Conservation (phyloP, 2,797 vertebrate species). For the Danio tinwini region DNA sequence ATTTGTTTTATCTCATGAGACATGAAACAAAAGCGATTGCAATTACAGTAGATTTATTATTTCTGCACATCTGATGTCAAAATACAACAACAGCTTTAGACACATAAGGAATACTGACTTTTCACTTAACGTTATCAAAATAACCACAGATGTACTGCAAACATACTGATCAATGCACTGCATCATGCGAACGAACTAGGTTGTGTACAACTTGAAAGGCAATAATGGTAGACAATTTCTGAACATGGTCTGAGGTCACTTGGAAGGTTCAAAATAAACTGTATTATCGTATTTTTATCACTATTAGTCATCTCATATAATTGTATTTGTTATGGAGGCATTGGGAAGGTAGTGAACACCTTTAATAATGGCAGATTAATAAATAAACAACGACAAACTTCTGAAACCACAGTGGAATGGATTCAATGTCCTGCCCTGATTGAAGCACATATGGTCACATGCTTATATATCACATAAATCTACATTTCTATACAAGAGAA, state of each 20-base stretch:
- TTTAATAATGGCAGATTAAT: conserved; percentile 11
- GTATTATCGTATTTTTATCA: conserved; percentile 2
- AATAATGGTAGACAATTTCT: conserved; percentile 46
- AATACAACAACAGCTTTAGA: conserved; percentile 32
- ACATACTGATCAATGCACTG: conserved; percentile 9
- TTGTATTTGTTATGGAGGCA: conserved; percentile 20
- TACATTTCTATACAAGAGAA: conserved; percentile 4
- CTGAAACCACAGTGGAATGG: conserved; percentile 30
- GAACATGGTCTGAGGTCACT: conserved; percentile 32
- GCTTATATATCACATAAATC: conserved; percentile 18
- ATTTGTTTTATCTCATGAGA: neutral
- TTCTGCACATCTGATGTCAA: conserved; percentile 9
- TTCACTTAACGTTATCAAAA: conserved; percentile 23
- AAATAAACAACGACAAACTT: conserved; percentile 17
- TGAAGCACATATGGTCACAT: conserved; percentile 30
- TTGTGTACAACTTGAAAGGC: conserved; percentile 53
- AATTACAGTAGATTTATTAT: conserved; percentile 35
- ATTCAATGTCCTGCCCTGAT: conserved; percentile 25
- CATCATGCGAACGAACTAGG: conserved; percentile 51
- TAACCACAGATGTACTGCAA: neutral
- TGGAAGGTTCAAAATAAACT: conserved; percentile 25
- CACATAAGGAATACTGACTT: conserved; percentile 36
- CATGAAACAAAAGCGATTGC: neutral
- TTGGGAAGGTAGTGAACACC: conserved; percentile 43
- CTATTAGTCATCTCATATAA: conserved; percentile 27